Base-by-base conservation (phyloP, 2,888 invertebrate genomes). In the Cyaniris semiargus region DNA sequence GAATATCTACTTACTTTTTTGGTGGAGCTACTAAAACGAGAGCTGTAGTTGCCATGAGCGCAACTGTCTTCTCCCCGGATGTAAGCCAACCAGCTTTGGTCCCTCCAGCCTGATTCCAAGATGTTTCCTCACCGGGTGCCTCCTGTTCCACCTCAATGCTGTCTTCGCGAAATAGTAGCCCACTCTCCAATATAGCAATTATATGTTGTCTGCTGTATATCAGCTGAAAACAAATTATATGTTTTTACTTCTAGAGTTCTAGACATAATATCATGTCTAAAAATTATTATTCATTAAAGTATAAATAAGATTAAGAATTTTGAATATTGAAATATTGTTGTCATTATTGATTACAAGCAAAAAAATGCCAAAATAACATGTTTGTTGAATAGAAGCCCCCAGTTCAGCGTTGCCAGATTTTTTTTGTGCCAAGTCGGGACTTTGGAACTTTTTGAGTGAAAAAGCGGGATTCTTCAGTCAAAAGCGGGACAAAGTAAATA, bases 111-210 rank as follows among this genome's bases (percentile, higher is more conserved):
- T 82, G 83, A 7, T 71, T 74, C 88, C 90, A 89, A 53, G 88
- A 85, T 8, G 83, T 85, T 38, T 85, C 87, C 0, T 86, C 80
- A 0, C 86, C 83, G 0, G 90, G 89, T 0, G 89, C 82, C 48
- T 90, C 90, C 78, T 93, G 91, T 76, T 94, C 93, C 44, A 94
- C 90, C 74, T 89, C 87, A 0, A 89, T 80, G 38, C 92, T 89
- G 83, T 94, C 94, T 72, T 94, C 94, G 0, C 93, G 84, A 82
- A 94, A 94, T 4, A 94, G 83, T 0, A 94, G 84, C 0, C 94
- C 94, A 15, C 91, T 90, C 79, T 93, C 93, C 6, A 94, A 81
- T 60, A 94, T 91, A 0, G 86, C 81, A 21, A 93, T 84, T 70
- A 93, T 86, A 81, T 92, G 86, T 6, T 86, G 83, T 0, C 88